These are phyloP conservation scores for Galagoides demidoff DNA, from an alignment of 2,797 vertebrate species.

Conservation along the genomic window DNA sequence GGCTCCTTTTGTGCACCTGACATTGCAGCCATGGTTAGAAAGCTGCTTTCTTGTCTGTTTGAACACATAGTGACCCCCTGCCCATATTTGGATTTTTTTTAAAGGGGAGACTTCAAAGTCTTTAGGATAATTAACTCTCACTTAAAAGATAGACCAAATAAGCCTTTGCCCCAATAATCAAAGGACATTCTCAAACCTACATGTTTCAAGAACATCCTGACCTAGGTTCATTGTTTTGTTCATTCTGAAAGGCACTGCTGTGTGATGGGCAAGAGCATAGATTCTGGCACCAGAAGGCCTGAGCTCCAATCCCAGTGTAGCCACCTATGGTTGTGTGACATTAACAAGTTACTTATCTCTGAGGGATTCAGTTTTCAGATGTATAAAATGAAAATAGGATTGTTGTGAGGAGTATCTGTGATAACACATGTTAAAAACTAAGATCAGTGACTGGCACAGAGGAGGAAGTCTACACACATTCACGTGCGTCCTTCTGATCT, in stretches of 20 bases:
- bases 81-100: neutral
- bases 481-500: neutral
- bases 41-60: neutral
- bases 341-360: neutral
- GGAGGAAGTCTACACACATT: neutral
- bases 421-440: neutral
- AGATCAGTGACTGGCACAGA: neutral
- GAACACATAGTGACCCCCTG: neutral
- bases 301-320: neutral
- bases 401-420: neutral
- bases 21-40: neutral
- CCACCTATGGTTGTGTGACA: neutral
- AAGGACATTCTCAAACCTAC: neutral
- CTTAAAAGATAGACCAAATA: neutral
- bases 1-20: neutral
- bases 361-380: neutral
- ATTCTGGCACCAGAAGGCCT: neutral
- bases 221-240: neutral
- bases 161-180: neutral
- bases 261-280: rapidly evolving
- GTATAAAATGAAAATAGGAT: neutral
- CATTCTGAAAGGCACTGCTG: neutral
- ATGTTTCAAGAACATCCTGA: neutral
- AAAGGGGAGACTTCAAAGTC: neutral
- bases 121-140: neutral